A percentile compares a stretch with the other conserved stretches of the same genome.
phyloP scores from a whole-genome alignment of 2,797 vertebrate genomes.

The Sarcoramphus papa region DNA sequence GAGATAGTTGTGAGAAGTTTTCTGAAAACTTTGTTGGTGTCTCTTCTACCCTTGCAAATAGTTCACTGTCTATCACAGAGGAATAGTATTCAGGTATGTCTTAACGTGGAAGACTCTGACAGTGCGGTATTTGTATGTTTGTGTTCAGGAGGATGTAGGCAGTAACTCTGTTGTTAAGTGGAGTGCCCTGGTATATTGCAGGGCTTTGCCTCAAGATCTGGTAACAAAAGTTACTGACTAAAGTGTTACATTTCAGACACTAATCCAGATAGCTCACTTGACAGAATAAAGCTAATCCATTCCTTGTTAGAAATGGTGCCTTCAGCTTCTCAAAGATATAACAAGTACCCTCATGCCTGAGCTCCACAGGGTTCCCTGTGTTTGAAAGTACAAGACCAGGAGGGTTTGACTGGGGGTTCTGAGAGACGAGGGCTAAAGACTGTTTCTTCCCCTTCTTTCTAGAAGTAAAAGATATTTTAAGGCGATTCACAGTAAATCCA shows the following conservation, averaged over 20 bases:
- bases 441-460: neutral
- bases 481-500: neutral
- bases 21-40: neutral
- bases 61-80: neutral
- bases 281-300: conserved; percentile 28
- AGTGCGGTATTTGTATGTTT: too few relatives aligned
- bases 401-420: neutral
- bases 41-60: neutral
- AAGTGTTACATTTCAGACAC: neutral
- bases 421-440: neutral
- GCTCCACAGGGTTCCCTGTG: neutral
- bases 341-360: neutral
- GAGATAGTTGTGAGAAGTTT: neutral
- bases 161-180: too few relatives aligned
- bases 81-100: neutral
- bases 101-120: neutral
- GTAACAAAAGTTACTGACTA: neutral
- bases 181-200: neutral
- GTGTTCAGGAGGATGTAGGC: neutral
- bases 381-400: neutral
- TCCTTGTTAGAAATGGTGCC: conserved; percentile 9
- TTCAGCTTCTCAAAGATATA: neutral
- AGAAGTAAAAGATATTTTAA: neutral
- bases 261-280: conserved; percentile 18
- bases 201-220: neutral